Conservation (phyloP, 2,888 invertebrate genomes). For the Achlya flavicornis region DNA sequence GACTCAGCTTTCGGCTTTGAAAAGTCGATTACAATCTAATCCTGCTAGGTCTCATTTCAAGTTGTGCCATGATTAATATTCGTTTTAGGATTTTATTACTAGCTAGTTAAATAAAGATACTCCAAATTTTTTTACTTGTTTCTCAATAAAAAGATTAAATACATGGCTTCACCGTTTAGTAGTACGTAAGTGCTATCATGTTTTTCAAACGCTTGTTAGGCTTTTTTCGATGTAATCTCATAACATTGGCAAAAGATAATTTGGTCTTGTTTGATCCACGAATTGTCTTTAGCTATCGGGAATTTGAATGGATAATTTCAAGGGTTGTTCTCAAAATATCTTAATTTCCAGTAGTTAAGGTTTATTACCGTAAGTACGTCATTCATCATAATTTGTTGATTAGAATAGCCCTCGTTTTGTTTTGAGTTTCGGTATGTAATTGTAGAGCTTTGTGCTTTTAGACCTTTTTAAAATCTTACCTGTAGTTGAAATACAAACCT, state of each 20-base stretch:
- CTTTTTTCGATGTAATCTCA: not conserved
- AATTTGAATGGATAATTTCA: not conserved
- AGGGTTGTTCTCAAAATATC: not conserved
- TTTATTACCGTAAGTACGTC: not conserved
- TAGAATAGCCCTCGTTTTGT: not conserved
- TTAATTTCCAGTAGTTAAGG: not conserved
- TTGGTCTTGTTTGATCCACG: not conserved
- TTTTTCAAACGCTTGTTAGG: not conserved
- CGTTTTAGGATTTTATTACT: no score
- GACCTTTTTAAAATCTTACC: not conserved
- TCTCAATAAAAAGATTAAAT: no score
- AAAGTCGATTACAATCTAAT: no score
- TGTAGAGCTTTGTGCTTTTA: not conserved
- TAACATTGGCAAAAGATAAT: not conserved
- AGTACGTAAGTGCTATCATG: no score
- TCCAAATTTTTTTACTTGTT: no score
- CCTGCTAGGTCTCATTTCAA: no score
- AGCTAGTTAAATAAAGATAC: no score
- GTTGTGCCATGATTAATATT: no score
- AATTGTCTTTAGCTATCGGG: not conserved
- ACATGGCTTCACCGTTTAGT: not conserved
- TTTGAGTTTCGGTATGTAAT: not conserved
- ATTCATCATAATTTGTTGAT: not conserved
- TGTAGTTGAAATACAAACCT: not conserved
- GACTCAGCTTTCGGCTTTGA: no score